phyloP scores from a whole-genome alignment of 1,140 invertebrate genomes.

The Solen grandis region DNA sequence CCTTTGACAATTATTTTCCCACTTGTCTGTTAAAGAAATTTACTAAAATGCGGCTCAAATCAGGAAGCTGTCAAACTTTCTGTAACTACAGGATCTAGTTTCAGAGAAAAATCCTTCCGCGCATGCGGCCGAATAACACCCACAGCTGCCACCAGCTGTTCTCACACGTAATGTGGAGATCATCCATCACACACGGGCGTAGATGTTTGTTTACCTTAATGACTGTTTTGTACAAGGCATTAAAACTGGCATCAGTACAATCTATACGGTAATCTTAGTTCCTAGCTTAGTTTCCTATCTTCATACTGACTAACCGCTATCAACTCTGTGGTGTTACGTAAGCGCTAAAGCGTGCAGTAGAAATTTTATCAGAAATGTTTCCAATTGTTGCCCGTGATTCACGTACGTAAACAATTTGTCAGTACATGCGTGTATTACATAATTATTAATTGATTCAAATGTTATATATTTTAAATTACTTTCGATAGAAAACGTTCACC shows the following conservation, averaged over 20 bases:
- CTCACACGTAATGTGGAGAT: neutral
- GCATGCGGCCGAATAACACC: conserved; percentile 25
- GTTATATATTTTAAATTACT: too few relatives aligned
- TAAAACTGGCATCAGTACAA: neutral
- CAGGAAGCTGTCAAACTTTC: conserved; percentile 47
- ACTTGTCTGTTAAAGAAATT: conserved; percentile 55
- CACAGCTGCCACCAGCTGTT: conserved; percentile 38
- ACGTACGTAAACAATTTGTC: too few relatives aligned
- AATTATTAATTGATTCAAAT: too few relatives aligned
- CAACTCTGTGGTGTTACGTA: too few relatives aligned
- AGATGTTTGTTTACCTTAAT: neutral
- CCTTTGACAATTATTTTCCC: conserved; percentile 45
- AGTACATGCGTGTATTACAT: too few relatives aligned
- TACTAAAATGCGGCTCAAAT: conserved; percentile 33
- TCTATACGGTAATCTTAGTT: too few relatives aligned
- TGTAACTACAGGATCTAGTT: conserved; percentile 45
- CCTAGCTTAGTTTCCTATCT: too few relatives aligned
- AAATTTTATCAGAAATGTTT: too few relatives aligned
- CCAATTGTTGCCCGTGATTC: too few relatives aligned
- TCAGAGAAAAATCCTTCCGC: conserved; percentile 46
- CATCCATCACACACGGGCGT: neutral
- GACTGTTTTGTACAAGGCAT: neutral
- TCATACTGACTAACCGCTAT: too few relatives aligned
- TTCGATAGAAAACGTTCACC: too few relatives aligned
- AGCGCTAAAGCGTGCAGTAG: too few relatives aligned